Conservation (phyloP, 2,113 vertebrate species). For the Pandion haliaetus region DNA sequence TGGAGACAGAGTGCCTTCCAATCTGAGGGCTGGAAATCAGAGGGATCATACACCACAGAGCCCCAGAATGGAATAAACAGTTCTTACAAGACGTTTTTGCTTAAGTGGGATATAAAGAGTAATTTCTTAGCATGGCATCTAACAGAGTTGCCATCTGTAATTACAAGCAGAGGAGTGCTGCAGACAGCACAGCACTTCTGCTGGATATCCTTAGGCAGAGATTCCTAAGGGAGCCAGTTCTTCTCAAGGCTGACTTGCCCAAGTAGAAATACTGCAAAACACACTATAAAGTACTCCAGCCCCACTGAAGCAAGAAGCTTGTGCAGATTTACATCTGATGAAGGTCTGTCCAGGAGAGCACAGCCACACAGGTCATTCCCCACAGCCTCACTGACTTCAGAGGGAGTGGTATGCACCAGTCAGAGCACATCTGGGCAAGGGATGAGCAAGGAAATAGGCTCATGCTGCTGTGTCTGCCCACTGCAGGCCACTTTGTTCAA, state of each 20-base stretch:
- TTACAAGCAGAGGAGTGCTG: neutral
- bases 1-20: neutral
- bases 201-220: neutral
- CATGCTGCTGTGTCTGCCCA: neutral
- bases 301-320: neutral
- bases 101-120: neutral
- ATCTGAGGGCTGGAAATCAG: neutral
- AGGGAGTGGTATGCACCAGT: neutral
- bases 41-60: neutral
- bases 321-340: neutral
- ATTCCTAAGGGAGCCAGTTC: neutral
- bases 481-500: neutral
- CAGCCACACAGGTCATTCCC: neutral
- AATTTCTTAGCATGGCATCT: neutral
- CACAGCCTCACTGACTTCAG: neutral
- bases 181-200: neutral
- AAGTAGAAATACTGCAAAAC: neutral
- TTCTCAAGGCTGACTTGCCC: neutral
- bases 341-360: neutral
- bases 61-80: neutral
- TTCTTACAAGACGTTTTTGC: neutral
- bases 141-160: rapidly evolving
- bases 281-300: neutral
- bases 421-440: neutral
- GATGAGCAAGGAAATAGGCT: neutral